These are phyloP conservation scores for Notodonta ziczac DNA, from an alignment of 2,888 invertebrate species.

Conservation along the genomic window DNA sequence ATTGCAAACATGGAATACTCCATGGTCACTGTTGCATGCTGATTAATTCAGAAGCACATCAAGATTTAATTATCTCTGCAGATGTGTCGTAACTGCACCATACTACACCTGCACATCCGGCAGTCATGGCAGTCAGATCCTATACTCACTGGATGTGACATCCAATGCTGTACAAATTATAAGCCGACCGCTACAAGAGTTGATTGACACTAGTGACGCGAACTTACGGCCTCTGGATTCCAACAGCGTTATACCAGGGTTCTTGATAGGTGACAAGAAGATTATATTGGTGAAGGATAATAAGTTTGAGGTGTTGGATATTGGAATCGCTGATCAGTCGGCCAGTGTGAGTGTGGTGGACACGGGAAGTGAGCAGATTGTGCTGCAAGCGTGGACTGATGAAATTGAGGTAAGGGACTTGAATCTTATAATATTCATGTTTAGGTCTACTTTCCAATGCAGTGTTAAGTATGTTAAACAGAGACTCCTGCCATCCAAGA, in stretches of 20 bases:
- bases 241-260: constrained; percentile 63
- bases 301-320: constrained; percentile 56
- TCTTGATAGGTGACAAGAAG: constrained; percentile 66
- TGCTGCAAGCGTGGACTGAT: constrained; percentile 70
- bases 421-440: background rate
- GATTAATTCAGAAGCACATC: background rate
- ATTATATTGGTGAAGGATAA: constrained; percentile 66
- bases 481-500: too few species aligned
- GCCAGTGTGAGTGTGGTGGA: constrained; percentile 67
- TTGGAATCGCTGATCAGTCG: constrained; percentile 50
- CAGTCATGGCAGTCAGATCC: constrained; percentile 68
- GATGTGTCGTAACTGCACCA: constrained; percentile 86
- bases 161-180: constrained; percentile 78
- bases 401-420: constrained; percentile 53
- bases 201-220: constrained; percentile 44
- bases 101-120: constrained; percentile 87
- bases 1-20: too few species aligned
- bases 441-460: too few species aligned
- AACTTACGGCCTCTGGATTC: constrained; percentile 59
- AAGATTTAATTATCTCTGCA: constrained; percentile 49
- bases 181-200: constrained; percentile 72
- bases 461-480: too few species aligned
- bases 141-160: constrained; percentile 86
- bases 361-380: constrained; percentile 54
- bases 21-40: too few species aligned